These are phyloP conservation scores for Halcyon senegalensis DNA, from an alignment of 2,113 vertebrate genomes.

Conservation along the genomic window DNA sequence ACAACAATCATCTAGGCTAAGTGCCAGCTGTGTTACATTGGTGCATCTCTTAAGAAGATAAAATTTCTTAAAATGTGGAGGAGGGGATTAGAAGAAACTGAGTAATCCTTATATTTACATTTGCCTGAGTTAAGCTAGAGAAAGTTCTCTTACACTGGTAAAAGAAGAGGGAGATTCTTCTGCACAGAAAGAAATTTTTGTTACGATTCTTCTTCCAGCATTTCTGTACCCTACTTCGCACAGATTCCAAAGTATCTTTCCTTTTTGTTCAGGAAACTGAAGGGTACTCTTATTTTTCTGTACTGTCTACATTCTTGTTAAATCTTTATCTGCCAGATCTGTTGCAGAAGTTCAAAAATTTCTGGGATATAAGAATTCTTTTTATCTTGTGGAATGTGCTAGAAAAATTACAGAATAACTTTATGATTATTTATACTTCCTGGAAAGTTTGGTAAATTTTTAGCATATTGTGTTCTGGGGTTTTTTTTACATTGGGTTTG, in stretches of 20 bases:
- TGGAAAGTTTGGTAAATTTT: neutral
- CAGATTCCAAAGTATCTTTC: neutral
- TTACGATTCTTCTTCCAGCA: neutral
- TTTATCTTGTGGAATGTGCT: neutral
- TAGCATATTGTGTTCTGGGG: fast-evolving
- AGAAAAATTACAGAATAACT: neutral
- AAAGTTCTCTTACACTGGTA: neutral
- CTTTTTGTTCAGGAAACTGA: neutral
- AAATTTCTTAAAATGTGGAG: neutral
- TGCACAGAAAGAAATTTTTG: neutral
- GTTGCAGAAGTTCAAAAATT: neutral
- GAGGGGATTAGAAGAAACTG: neutral
- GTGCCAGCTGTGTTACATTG: neutral
- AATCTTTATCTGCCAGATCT: neutral
- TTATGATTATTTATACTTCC: neutral
- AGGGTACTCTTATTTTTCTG: neutral
- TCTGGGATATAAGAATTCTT: neutral
- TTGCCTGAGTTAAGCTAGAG: neutral
- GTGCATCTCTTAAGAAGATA: neutral
- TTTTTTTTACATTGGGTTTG: neutral
- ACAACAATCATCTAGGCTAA: neutral
- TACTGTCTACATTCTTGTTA: neutral
- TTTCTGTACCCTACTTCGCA: neutral
- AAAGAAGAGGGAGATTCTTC: neutral
- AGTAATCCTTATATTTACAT: neutral